Evolutionary conservation across 2,888 invertebrate species (phyloP), one percentile per base, ranked within the genome.

Genomic region (Escarpia spicata): DNA sequence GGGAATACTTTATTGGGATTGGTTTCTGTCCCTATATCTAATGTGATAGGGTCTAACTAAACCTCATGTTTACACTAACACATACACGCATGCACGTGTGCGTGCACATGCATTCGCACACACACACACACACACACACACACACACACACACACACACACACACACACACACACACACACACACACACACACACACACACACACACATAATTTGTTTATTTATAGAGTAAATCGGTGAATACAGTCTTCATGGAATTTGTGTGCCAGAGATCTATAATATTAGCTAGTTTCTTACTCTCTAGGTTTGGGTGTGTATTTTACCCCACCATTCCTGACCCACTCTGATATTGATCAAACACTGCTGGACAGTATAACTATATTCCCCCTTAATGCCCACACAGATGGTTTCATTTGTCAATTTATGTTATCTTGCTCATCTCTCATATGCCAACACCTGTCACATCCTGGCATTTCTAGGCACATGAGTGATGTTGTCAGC

Each of bases 401-500:
- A 75, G 75, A 75, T 75, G 75, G 75, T 26, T 75, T 75, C 75
- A 75, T 26, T 26, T 75, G 75, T 75, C 60, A 60, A 26, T 75
- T 4, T 75, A 75, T 75, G 75, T 75, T 75, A 75, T 19, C 75
- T 75, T n/a, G 75, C n/a, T n/a, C 75, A 75, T 75, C 75, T 75
- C 75, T 75, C 75, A 75, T 75, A 75, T 75, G 75, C 75, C 75
- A 75, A n/a, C 75, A 75, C 26, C 75, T 26, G 75, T 75, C 75
- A 75, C 19, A 19, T 75, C 75, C 75, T 75, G 75, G 75, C 75
- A 75, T 75, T 75, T 75, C 75, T 75, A 75, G 75, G 26, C 19
- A n/a, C 75, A 75, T 26, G 75, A 75, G 75, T 75, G 75, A 75
- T 75, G 75, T 75, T 75, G 75, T 75, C 75, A 75, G 75, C 75